Base-by-base conservation (phyloP, 2,888 invertebrate species). In the Argyresthia albistria region DNA sequence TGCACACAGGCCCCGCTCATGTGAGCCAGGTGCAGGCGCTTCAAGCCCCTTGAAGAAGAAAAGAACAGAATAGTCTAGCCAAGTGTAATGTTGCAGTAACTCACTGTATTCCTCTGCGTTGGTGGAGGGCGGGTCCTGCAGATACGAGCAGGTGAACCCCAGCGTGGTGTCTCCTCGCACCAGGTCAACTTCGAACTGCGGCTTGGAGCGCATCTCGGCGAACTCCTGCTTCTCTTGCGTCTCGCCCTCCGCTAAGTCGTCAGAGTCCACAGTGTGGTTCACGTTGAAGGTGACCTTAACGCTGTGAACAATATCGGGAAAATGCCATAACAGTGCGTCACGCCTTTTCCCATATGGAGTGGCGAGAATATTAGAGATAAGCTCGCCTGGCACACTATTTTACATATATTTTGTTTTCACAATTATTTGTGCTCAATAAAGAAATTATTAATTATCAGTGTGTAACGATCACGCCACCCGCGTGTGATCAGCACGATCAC, bases 261-360 rank as follows among this genome's bases (percentile, higher is more conserved):
- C 95, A 0, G 95, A 89, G 70, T 97, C 97, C 0, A 98, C 97
- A 0, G 97, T 95, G 78, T 98, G 97, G 76, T 98, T 99, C 0
- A 99, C 94, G 73, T 97, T 98, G 76, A 98, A 95, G 53, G 90
- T 92, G 46, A 98, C 90, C 51, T 89, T 90, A 57, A 97, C 90
- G 58, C 94, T 95, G 66, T 35, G 46, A 50, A 25, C 10, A 4
- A 16, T 10, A n/a, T 9, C 16, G 25, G 25, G 6, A 25, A 25
- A 25, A 4, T 25, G 6, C 25, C n/a, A n/a, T n/a, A n/a, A n/a
- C n/a, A n/a, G n/a, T n/a, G n/a, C n/a, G n/a, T n/a, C n/a, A n/a
- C n/a, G n/a, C n/a, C n/a, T n/a, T 25, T 25, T 25, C 25, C 4
- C 4, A 42, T 10, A 42, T 42, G 11, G 6, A 6, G 11, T 6